A percentile compares a stretch with the other conserved stretches of the same genome.
These are phyloP conservation scores for Chionodraco myersi DNA, from an alignment of 2,113 vertebrate genomes.

Conservation along the genomic window DNA sequence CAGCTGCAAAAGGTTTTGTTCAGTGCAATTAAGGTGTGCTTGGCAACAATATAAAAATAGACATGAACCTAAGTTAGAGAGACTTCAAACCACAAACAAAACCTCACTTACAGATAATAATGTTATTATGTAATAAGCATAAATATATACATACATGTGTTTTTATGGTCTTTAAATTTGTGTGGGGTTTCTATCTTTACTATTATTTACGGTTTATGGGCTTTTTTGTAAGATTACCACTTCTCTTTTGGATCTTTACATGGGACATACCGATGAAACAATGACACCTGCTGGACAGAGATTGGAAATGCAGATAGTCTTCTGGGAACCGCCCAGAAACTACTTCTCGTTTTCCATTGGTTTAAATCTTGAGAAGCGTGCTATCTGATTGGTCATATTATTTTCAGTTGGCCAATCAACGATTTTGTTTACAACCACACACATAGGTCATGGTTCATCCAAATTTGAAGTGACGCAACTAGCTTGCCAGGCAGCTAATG, in stretches of 20 bases:
- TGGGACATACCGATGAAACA: background rate
- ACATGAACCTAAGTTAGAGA: background rate
- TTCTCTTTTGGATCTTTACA: too few relatives aligned
- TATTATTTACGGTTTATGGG: background rate
- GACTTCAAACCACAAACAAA: background rate
- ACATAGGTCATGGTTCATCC: constrained; percentile 34
- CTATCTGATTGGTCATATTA: constrained; percentile 29
- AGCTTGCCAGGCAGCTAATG: fast-evolving
- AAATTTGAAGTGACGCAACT: fast-evolving
- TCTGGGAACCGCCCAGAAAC: background rate
- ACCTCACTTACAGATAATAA: background rate
- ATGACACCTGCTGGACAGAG: constrained; percentile 56
- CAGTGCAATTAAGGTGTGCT: background rate
- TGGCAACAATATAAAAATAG: constrained; percentile 8
- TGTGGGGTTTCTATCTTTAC: too few relatives aligned
- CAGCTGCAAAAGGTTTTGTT: background rate
- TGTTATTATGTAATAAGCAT: too few relatives aligned
- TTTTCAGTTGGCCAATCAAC: constrained; percentile 18
- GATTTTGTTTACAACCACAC: constrained; percentile 22
- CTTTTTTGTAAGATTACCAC: background rate
- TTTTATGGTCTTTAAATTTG: background rate
- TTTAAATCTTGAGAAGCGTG: fast-evolving
- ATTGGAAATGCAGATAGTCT: fast-evolving
- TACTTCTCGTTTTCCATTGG: constrained; percentile 48
- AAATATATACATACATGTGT: background rate